phyloP scores from a whole-genome alignment of 2,113 vertebrate species.

The Sinocyclocheilus anshuiensis region DNA sequence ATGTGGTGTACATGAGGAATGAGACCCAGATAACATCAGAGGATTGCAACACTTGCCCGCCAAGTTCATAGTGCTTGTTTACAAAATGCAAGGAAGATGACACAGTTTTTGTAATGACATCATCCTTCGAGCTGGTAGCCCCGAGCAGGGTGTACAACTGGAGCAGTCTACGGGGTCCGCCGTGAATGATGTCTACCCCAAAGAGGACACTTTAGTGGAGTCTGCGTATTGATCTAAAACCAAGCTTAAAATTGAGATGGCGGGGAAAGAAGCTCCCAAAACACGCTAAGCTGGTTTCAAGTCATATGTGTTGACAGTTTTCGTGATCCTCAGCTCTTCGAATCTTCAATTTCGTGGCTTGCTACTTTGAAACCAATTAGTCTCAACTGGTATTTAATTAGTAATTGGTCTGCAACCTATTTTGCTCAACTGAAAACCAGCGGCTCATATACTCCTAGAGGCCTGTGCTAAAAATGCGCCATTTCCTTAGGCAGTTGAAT shows the following conservation, averaged over 20 bases:
- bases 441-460: constrained; percentile 1
- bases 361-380: constrained; percentile 11
- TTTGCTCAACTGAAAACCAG: background rate
- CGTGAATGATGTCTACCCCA: constrained; percentile 22
- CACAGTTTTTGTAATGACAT: constrained; percentile 43
- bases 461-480: background rate
- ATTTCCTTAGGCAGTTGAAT: constrained; percentile 40
- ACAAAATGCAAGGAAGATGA: constrained; percentile 27
- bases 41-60: background rate
- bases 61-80: constrained; percentile 38
- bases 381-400: constrained; percentile 35
- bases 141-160: background rate
- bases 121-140: constrained; percentile 30
- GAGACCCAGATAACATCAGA: background rate
- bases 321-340: background rate
- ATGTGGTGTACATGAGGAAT: background rate
- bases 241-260: background rate
- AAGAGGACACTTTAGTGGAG: constrained; percentile 23
- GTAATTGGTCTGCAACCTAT: constrained; percentile 28
- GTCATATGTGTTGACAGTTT: background rate
- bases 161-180: background rate
- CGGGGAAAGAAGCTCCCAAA: background rate
- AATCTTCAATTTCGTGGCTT: background rate
- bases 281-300: background rate
- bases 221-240: constrained; percentile 23